Base-by-base conservation (phyloP, 2,797 vertebrate genomes). In the Poeciliopsis presidionis region DNA sequence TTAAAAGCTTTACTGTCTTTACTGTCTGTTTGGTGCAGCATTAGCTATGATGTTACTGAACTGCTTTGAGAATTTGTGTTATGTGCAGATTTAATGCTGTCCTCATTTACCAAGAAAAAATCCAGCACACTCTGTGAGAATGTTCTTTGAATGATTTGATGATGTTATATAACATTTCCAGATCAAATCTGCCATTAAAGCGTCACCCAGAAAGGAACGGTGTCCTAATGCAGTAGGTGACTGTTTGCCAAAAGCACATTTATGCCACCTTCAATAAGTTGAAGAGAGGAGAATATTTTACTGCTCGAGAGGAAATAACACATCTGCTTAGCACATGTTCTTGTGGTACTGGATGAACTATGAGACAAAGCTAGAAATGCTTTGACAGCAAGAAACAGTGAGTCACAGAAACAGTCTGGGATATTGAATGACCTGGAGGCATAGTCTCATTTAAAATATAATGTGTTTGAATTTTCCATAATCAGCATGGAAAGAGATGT, bases 271-370 rank as follows among this genome's bases (percentile, higher is more conserved):
- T 73, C 77, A 81, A 79, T 86, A 78, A 79, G 69, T 63, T 77
- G 18, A 77, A 53, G 28, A 72, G 30, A 78, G 75, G 46, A 81
- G 76, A 85, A 75, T 55, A 80, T 79, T 28, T 79, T 67, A 73
- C 85, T 73, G 57, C 76, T 84, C 39, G 1, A 59, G 77, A 81
- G 80, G 78, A 81, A 87, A 80, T 67, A 45, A 76, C 74, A 81
- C 81, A 87, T 84, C 82, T 87, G 55, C 9, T 53, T 41, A 78
- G 77, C 81, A 78, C 69, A 75, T 80, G 86, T 65, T 67, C 47
- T 36, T 72, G 18, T 30, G 61, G 74, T 82, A 65, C 51, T 72
- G 39, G 22, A 77, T 59, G 25, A 75, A 59, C 55, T 72, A 75
- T 7, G 20, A 8, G 47, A 33, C 11, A n/a, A 72, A 28, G 46